These are phyloP conservation scores for Lochmaea crataegi DNA, from an alignment of 2,888 invertebrate genomes.

Conservation along the genomic window DNA sequence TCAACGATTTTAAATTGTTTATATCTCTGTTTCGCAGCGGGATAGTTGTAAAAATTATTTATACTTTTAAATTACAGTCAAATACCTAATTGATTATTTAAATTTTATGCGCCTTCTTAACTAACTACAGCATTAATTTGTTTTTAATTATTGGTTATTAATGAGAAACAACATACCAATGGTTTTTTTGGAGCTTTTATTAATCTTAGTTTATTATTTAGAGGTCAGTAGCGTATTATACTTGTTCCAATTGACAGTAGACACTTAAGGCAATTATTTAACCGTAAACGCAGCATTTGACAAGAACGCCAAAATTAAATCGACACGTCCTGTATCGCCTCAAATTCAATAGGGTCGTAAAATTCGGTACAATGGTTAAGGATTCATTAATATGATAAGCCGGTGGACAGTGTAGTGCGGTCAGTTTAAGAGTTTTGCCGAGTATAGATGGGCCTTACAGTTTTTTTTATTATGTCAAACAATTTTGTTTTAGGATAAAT, in stretches of 20 bases:
- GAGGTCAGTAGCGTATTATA: not conserved
- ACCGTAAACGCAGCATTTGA: too few species aligned
- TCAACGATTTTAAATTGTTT: not conserved
- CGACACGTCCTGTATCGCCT: too few species aligned
- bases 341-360: too few species aligned
- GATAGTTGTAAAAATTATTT: constrained; percentile 15
- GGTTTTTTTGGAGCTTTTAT: not conserved
- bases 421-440: too few species aligned
- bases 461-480: too few species aligned
- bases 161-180: not conserved
- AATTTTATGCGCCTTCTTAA: not conserved
- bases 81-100: constrained; percentile 13
- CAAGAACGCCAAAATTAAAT: too few species aligned
- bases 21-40: constrained; percentile 10
- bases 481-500: too few species aligned
- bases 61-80: not conserved
- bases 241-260: not conserved
- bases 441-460: too few species aligned
- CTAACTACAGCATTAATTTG: constrained; percentile 1
- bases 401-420: too few species aligned
- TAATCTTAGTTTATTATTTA: not conserved
- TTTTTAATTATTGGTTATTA: not conserved
- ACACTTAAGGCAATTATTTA: too few species aligned
- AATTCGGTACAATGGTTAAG: too few species aligned
- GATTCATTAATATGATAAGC: too few species aligned